A percentile compares a stretch with the other conserved stretches of the same genome.
Evolutionary conservation across 2,888 invertebrate genomes (phyloP).

Genomic region (Hoplodrina ambigua): DNA sequence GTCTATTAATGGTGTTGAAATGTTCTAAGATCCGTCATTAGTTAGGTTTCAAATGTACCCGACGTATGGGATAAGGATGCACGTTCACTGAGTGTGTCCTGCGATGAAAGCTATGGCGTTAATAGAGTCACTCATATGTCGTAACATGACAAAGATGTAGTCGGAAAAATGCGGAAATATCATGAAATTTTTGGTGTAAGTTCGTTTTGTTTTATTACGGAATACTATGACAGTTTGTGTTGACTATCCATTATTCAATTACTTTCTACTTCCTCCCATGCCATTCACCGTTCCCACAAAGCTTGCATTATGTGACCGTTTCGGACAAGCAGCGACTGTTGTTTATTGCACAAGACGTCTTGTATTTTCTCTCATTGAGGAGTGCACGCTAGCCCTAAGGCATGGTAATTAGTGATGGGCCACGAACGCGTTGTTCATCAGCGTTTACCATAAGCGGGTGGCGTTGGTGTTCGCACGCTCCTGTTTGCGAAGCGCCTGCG

Average conservation of each 20-base stretch:
- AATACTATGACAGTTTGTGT: neutral
- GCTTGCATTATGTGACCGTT: conserved; percentile 31
- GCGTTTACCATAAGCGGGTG: conserved; percentile 67
- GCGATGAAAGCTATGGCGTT: neutral
- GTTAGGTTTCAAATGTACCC: conserved; percentile 4
- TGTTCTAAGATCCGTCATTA: conserved; percentile 19
- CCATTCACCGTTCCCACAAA: conserved; percentile 18
- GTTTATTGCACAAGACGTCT: conserved; percentile 28
- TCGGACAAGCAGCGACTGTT: conserved; percentile 24
- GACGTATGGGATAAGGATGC: conserved; percentile 13
- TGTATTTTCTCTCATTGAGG: conserved; percentile 45
- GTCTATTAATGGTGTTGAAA: conserved; percentile 27
- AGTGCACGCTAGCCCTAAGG: conserved; percentile 53
- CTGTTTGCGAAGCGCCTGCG: conserved; percentile 68
- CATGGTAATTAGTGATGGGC: conserved; percentile 71
- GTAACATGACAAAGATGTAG: neutral
- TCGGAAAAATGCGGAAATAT: neutral
- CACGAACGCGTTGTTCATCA: conserved; percentile 69
- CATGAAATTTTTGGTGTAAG: conserved; percentile 1
- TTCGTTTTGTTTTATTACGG: neutral
- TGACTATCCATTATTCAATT: neutral
- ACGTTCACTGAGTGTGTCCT: neutral
- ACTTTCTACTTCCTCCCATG: conserved; percentile 14
- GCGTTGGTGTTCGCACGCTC: conserved; percentile 77
- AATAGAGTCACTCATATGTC: neutral